Evolutionary conservation across 2,888 invertebrate genomes (phyloP).

Genomic region (Cerastis leucographa): DNA sequence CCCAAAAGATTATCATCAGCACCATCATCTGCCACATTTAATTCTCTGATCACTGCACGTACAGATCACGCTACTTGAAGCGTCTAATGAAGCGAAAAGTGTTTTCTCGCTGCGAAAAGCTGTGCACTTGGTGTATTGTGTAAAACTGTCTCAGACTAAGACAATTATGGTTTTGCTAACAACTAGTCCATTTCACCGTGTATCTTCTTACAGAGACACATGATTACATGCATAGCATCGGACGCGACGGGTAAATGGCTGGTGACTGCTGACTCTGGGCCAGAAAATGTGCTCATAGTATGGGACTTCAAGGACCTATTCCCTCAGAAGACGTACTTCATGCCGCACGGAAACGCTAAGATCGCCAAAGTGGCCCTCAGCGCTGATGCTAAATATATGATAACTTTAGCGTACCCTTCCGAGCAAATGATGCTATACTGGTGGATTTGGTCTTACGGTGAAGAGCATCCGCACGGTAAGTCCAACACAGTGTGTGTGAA

Average conservation of each 20-base stretch:
- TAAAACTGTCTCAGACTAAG: neutral
- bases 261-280: slow-evolving; percentile 90
- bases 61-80: neutral
- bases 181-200: neutral
- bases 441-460: slow-evolving; percentile 92
- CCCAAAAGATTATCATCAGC: neutral
- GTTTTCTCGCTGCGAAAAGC: neutral
- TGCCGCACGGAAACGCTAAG: slow-evolving; percentile 85
- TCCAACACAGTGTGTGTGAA: neutral
- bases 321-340: slow-evolving; percentile 89
- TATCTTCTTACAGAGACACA: slow-evolving; percentile 84
- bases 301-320: slow-evolving; percentile 89
- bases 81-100: neutral
- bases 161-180: neutral
- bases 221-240: slow-evolving; percentile 86
- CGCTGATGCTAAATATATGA: slow-evolving; percentile 90
- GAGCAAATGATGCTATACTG: slow-evolving; percentile 84
- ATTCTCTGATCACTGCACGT: neutral
- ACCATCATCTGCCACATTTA: neutral
- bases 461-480: slow-evolving; percentile 89
- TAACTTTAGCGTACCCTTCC: slow-evolving; percentile 88
- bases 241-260: slow-evolving; percentile 90
- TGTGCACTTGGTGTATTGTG: neutral
- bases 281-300: slow-evolving; percentile 90
- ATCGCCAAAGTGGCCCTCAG: slow-evolving; percentile 88